phyloP scores from a whole-genome alignment of 2,113 vertebrate genomes.

The Tachycineta bicolor region DNA sequence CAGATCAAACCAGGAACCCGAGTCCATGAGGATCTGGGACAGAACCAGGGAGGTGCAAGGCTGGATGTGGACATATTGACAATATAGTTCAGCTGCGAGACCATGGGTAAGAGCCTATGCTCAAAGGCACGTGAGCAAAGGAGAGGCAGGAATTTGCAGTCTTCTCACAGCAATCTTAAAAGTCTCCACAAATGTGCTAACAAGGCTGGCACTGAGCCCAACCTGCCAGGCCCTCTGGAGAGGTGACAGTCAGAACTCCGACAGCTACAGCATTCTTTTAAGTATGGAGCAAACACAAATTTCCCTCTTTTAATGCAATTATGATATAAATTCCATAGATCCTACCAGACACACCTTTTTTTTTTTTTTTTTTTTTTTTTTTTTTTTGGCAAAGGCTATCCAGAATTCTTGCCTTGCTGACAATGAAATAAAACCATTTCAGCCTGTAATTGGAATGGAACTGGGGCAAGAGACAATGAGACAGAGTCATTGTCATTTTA shows the following conservation, averaged over 20 bases:
- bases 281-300: not conserved
- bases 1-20: not conserved
- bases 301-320: not conserved
- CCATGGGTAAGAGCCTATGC: not conserved
- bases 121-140: not conserved
- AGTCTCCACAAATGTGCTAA: not conserved
- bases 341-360: not conserved
- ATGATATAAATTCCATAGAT: not conserved
- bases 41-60: not conserved
- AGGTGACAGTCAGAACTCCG: not conserved
- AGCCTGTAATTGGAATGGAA: slow-evolving; percentile 33
- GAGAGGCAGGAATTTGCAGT: not conserved
- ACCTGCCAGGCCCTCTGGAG: not conserved
- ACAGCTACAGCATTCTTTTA: not conserved
- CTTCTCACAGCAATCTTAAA: not conserved
- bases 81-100: not conserved
- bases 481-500: not conserved
- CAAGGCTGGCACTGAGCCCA: not conserved
- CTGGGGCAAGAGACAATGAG: not conserved
- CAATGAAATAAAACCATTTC: slow-evolving; percentile 76
- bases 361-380: not conserved
- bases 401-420: slow-evolving; percentile 69
- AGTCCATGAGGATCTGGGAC: not conserved
- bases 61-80: not conserved
- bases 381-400: not conserved